These are phyloP conservation scores for Plagiodera versicolora DNA, from an alignment of 2,888 invertebrate genomes.

Conservation along the genomic window DNA sequence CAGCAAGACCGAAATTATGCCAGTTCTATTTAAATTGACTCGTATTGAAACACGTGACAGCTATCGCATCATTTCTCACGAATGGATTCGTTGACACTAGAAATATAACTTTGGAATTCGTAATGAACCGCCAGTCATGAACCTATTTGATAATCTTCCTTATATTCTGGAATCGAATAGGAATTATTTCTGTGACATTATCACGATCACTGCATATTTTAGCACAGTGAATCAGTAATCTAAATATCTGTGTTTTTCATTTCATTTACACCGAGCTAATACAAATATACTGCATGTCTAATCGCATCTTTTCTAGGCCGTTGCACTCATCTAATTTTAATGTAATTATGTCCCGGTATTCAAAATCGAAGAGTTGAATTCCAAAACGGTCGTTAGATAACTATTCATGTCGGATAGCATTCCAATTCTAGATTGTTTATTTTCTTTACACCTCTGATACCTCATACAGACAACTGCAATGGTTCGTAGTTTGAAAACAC, in stretches of 20 bases:
- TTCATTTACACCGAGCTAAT: background rate
- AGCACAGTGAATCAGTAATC: too few species aligned
- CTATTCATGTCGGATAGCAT: constrained; percentile 11
- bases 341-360: constrained; percentile 18
- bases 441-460: constrained; percentile 7
- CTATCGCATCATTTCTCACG: background rate
- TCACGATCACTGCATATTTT: too few species aligned
- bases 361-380: constrained; percentile 20
- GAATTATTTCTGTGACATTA: too few species aligned
- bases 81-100: too few species aligned
- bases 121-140: too few species aligned
- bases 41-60: background rate
- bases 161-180: too few species aligned
- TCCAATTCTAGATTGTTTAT: constrained; percentile 6
- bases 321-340: constrained; percentile 18
- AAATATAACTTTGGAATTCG: too few species aligned
- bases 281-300: background rate
- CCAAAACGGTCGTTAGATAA: constrained; percentile 23
- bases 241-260: too few species aligned
- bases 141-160: too few species aligned
- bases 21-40: background rate
- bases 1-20: background rate
- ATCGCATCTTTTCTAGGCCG: background rate
- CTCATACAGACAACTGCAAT: constrained; percentile 1
- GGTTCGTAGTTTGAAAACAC: background rate